These are phyloP conservation scores for Diplodus puntazzo DNA, from an alignment of 2,797 vertebrate species.

Conservation along the genomic window DNA sequence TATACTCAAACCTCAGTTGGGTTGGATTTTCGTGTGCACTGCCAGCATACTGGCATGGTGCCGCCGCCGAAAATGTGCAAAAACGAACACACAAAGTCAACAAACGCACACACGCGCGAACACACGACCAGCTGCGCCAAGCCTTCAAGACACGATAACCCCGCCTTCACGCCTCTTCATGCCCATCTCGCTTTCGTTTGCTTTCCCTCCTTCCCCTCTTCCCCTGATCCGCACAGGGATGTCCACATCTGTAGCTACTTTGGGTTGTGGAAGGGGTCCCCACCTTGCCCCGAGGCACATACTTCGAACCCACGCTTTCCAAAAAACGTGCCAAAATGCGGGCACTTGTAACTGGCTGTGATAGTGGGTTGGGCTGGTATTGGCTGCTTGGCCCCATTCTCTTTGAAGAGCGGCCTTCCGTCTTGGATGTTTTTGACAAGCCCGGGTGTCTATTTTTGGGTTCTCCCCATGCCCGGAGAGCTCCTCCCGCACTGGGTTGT, in stretches of 20 bases:
- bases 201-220: constrained; percentile 73
- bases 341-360: constrained; percentile 75
- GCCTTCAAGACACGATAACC: constrained; percentile 86
- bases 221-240: constrained; percentile 79
- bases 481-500: constrained; percentile 78
- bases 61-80: constrained; percentile 79
- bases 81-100: constrained; percentile 80
- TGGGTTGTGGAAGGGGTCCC: constrained; percentile 82
- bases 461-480: constrained; percentile 84
- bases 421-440: constrained; percentile 85
- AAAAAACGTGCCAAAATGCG: constrained; percentile 83
- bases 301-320: constrained; percentile 84
- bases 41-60: constrained; percentile 83
- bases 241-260: constrained; percentile 85
- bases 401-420: constrained; percentile 86
- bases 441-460: constrained; percentile 87
- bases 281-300: constrained; percentile 82
- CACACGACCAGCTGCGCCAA: constrained; percentile 86
- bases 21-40: constrained; percentile 80
- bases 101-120: constrained; percentile 76
- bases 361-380: constrained; percentile 78
- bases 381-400: constrained; percentile 82
- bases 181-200: constrained; percentile 79
- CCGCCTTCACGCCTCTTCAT: constrained; percentile 85
- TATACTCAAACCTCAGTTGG: constrained; percentile 81